Percentiles rank a stretch among this genome's conserved stretches.
These are phyloP conservation scores for Hetaerina americana DNA, from an alignment of 1,140 invertebrate species.

Conservation along the genomic window DNA sequence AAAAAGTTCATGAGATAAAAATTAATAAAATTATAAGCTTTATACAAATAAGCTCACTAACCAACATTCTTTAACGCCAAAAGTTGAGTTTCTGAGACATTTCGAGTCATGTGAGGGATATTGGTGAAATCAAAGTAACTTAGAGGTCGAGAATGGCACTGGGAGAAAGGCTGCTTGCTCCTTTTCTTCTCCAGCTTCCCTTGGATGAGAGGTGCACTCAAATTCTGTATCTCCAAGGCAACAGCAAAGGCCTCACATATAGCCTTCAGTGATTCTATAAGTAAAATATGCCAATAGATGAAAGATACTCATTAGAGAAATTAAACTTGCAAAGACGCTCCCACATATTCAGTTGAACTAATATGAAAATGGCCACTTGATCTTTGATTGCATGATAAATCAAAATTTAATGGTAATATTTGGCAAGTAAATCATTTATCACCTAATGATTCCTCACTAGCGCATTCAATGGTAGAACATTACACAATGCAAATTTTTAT, in stretches of 20 bases:
- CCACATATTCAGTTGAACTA: too few relatives aligned
- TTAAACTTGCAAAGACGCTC: too few relatives aligned
- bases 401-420: too few relatives aligned
- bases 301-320: too few relatives aligned
- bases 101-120: conserved; percentile 42
- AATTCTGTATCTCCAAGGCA: conserved; percentile 49
- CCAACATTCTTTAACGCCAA: conserved; percentile 26
- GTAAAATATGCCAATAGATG: too few relatives aligned
- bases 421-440: too few relatives aligned
- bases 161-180: conserved; percentile 46
- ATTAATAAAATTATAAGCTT: neutral
- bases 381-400: too few relatives aligned
- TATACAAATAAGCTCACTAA: conserved; percentile 7
- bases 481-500: too few relatives aligned
- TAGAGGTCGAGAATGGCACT: conserved; percentile 29
- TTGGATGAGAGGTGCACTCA: conserved; percentile 24
- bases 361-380: too few relatives aligned
- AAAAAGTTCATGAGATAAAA: neutral
- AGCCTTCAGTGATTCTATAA: conserved; percentile 70
- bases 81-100: conserved; percentile 50
- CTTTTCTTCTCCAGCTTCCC: conserved; percentile 58
- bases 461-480: too few relatives aligned
- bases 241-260: conserved; percentile 78
- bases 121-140: conserved; percentile 38
- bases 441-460: too few relatives aligned